Conservation (phyloP, 2,113 vertebrate genomes). For the Oreocharis arfaki region DNA sequence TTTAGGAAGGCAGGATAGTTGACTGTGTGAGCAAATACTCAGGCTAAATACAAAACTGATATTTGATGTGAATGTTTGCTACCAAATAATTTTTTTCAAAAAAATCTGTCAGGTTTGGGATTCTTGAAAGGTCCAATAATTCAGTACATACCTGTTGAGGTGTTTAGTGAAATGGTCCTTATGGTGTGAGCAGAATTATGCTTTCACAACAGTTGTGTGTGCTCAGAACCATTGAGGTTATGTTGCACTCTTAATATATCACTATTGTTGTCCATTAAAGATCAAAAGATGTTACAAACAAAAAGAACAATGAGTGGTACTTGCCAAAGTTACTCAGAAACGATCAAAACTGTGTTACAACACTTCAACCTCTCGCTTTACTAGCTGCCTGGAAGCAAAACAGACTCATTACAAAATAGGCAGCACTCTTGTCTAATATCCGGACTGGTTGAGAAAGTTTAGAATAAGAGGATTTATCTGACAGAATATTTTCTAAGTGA, state of each 20-base stretch:
- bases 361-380: conserved; percentile 44
- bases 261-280: conserved; percentile 31
- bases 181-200: conserved; percentile 34
- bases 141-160: conserved; percentile 54
- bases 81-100: not conserved
- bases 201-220: conserved; percentile 43
- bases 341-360: not conserved
- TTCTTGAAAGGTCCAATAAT: conserved; percentile 31
- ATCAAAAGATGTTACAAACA: conserved; percentile 52
- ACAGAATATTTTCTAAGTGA: not conserved
- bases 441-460: not conserved
- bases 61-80: not conserved
- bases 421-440: conserved; percentile 3
- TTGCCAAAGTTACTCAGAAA: conserved; percentile 46
- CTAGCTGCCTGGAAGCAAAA: conserved; percentile 46
- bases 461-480: not conserved
- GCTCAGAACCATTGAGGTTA: conserved; percentile 49
- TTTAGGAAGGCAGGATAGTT: conserved; percentile 30
- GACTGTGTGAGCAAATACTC: not conserved
- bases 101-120: not conserved
- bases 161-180: conserved; percentile 37
- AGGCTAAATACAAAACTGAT: conserved; percentile 24
- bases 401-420: conserved; percentile 12
- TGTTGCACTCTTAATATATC: conserved; percentile 31
- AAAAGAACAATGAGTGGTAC: conserved; percentile 14